These are phyloP conservation scores for Melanostoma mellinum DNA, from an alignment of 2,888 invertebrate genomes.

Conservation along the genomic window DNA sequence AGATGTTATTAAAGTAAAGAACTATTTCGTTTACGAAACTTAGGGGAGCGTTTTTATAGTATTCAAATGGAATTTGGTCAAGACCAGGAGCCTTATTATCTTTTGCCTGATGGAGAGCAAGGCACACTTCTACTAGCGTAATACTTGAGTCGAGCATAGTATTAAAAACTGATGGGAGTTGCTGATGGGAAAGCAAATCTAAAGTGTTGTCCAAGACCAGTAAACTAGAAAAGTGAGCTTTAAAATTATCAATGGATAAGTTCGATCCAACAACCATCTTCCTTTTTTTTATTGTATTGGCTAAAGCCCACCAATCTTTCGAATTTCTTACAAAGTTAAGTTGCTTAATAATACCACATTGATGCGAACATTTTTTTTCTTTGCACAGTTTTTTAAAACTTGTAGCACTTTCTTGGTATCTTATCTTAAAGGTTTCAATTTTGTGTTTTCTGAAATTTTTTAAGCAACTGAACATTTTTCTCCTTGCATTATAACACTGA, in stretches of 20 bases:
- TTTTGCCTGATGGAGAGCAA: not conserved
- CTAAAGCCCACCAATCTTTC: not conserved
- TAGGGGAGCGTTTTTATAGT: no score
- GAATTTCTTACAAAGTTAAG: not conserved
- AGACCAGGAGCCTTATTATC: not conserved
- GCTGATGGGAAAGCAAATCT: no score
- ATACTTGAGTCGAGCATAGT: not conserved
- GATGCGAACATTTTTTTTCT: not conserved
- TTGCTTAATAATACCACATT: not conserved
- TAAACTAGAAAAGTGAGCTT: no score
- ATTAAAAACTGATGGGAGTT: no score
- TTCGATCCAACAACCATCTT: not conserved
- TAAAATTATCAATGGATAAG: no score
- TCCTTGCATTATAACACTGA: no score
- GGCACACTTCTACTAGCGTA: not conserved
- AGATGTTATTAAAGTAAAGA: no score
- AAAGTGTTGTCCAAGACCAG: no score
- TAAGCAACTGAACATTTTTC: no score
- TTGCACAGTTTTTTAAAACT: not conserved
- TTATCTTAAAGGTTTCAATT: not conserved
- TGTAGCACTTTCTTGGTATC: constrained; percentile 9
- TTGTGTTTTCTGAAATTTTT: no score
- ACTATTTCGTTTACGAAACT: no score
- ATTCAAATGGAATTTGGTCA: not conserved
- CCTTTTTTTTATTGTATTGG: not conserved